These are phyloP conservation scores for Phasianus colchicus DNA, from an alignment of 2,113 vertebrate genomes.

Conservation along the genomic window DNA sequence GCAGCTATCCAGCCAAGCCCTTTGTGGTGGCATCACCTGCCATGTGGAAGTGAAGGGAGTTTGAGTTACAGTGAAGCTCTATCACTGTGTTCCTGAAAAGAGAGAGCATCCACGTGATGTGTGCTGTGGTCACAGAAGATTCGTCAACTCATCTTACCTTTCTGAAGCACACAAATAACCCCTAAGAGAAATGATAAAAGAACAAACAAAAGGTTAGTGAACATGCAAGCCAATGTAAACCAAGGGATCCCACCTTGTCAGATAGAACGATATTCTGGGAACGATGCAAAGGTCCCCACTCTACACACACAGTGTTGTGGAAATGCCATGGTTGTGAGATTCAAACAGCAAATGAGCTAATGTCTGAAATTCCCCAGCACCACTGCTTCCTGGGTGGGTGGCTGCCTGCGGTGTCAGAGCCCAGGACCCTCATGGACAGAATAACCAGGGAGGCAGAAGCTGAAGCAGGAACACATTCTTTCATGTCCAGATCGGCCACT, in stretches of 20 bases:
- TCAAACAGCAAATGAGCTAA: neutral
- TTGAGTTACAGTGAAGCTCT: neutral
- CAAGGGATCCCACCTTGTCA: neutral
- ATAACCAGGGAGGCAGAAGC: neutral
- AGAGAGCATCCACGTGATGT: neutral
- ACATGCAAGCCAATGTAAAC: neutral
- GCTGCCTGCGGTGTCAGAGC: neutral
- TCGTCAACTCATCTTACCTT: neutral
- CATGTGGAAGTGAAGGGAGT: accelerated
- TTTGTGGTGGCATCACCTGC: neutral
- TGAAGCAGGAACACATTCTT: neutral
- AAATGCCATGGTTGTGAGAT: neutral
- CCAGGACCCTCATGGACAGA: accelerated
- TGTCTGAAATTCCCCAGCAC: neutral
- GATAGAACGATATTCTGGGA: neutral
- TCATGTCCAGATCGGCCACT: neutral
- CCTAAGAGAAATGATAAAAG: neutral
- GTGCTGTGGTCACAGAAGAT: neutral
- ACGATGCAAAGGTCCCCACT: accelerated
- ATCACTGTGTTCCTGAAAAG: neutral
- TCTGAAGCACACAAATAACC: neutral
- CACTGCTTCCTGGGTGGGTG: neutral
- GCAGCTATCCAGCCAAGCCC: neutral
- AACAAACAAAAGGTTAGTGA: neutral
- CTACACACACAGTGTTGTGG: neutral